Evolutionary conservation across 23 tunicate genomes (phyloP).

Genomic region (Oikopleura vanhoeffeni): DNA sequence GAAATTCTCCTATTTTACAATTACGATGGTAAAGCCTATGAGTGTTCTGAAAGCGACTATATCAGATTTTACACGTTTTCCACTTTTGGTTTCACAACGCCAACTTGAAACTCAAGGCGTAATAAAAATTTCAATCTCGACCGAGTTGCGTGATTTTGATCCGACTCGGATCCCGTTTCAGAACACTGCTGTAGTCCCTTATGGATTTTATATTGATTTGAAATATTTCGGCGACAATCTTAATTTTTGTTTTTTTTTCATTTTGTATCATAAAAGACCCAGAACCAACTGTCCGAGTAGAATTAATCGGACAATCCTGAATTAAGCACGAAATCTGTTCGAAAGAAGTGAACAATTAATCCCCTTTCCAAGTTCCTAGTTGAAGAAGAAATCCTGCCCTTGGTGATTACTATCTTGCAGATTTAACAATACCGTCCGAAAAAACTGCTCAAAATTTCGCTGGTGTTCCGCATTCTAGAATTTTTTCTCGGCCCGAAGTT

Average conservation of each 20-base stretch:
- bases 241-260: background rate
- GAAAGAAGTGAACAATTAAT: background rate
- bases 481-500: background rate
- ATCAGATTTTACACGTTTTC: too few relatives aligned
- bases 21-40: too few relatives aligned
- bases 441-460: background rate
- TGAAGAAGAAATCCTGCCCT: background rate
- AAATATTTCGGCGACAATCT: background rate
- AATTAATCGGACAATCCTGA: slow-evolving; percentile 7
- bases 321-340: background rate
- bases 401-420: background rate
- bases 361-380: background rate
- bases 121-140: too few relatives aligned
- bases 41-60: too few relatives aligned
- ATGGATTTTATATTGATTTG: too few relatives aligned
- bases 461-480: background rate
- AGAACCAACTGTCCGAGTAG: slow-evolving; percentile 18
- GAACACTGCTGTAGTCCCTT: too few relatives aligned
- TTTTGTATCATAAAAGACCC: too few relatives aligned
- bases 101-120: too few relatives aligned
- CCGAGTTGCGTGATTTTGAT: too few relatives aligned
- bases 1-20: too few relatives aligned
- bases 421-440: background rate
- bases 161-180: slow-evolving; percentile 9
- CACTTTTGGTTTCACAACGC: too few relatives aligned